Conservation (phyloP, 2,113 vertebrate genomes). For the Myotis brandtii region DNA sequence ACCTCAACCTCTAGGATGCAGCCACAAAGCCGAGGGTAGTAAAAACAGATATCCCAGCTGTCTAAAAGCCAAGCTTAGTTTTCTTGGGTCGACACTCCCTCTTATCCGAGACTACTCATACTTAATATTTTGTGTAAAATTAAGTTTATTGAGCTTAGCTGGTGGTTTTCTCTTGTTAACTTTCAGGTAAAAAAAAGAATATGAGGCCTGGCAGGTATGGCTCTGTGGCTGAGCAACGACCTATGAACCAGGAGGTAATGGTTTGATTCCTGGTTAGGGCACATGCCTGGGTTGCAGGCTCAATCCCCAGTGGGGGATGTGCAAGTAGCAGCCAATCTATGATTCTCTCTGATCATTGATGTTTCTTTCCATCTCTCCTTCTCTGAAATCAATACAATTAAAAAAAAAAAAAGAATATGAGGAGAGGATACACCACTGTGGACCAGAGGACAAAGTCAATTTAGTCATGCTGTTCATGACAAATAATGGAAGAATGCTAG, state of each 20-base stretch:
- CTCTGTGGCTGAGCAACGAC: too few relatives aligned
- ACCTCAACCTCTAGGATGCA: neutral
- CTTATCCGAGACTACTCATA: neutral
- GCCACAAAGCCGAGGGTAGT: neutral
- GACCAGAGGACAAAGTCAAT: neutral
- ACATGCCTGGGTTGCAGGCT: too few relatives aligned
- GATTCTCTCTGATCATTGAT: too few relatives aligned
- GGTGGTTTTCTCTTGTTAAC: neutral
- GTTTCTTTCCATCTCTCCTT: too few relatives aligned
- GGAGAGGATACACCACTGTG: neutral
- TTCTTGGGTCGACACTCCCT: neutral
- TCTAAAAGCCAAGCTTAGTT: neutral
- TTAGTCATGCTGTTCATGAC: neutral
- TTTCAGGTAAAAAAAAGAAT: neutral
- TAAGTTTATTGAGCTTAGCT: neutral
- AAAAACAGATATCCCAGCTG: neutral
- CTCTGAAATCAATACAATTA: too few relatives aligned
- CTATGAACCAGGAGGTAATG: too few relatives aligned
- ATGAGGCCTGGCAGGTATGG: too few relatives aligned
- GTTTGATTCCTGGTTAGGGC: too few relatives aligned
- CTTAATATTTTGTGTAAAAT: neutral
- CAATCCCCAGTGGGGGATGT: too few relatives aligned
- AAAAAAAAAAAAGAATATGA: neutral
- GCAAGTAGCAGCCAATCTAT: too few relatives aligned
- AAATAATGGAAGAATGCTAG: neutral